Conservation (phyloP, 1,140 invertebrate genomes). For the Globodera rostochiensis region DNA sequence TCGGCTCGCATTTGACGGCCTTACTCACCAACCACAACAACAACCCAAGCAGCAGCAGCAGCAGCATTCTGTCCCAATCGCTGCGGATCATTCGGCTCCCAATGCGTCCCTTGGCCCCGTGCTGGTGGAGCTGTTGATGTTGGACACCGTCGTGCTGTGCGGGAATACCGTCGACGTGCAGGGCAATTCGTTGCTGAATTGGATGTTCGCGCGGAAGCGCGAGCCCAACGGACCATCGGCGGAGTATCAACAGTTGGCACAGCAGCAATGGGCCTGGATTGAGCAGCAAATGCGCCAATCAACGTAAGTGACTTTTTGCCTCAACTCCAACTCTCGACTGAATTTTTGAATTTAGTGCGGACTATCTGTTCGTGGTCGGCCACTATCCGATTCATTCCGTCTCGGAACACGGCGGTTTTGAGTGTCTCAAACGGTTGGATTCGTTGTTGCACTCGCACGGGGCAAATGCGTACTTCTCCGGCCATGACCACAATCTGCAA, state of each 20-base stretch:
- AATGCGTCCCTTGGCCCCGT: not conserved
- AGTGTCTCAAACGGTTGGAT: constrained; percentile 66
- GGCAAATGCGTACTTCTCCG: constrained; percentile 69
- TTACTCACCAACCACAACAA: constrained; percentile 26
- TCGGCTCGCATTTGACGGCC: constrained; percentile 32
- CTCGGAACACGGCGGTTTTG: constrained; percentile 68
- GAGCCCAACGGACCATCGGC: constrained; percentile 44
- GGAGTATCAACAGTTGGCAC: constrained; percentile 45
- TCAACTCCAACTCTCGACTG: not conserved
- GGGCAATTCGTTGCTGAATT: constrained; percentile 42
- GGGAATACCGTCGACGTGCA: constrained; percentile 55
- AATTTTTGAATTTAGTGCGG: constrained; percentile 64
- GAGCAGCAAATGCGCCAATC: constrained; percentile 62
- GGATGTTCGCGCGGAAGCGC: constrained; percentile 43
- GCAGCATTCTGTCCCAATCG: not conserved
- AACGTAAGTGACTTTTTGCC: constrained; percentile 41
- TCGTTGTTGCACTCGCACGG: constrained; percentile 68
- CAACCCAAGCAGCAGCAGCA: not conserved
- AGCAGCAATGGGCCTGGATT: constrained; percentile 68
- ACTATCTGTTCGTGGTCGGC: constrained; percentile 69
- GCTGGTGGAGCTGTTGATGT: constrained; percentile 45
- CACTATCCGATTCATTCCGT: constrained; percentile 71
- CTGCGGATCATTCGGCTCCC: constrained; percentile 28
- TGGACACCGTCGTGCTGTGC: constrained; percentile 56
- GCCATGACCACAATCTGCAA: constrained; percentile 68